Conservation (phyloP, 2,888 invertebrate species). For the Dicranocentrus wangi region DNA sequence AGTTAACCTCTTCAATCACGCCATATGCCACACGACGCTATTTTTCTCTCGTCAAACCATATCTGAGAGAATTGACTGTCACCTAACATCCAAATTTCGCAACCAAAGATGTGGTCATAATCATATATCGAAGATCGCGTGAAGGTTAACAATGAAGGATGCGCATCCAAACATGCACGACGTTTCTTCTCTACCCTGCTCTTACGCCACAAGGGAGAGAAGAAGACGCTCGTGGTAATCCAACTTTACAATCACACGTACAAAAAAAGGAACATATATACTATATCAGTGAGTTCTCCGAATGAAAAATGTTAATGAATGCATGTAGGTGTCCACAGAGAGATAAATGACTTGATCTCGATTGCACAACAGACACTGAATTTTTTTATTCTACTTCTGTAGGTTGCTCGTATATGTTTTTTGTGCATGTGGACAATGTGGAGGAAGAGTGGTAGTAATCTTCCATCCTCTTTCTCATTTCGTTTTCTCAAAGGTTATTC, state of each 20-base stretch:
- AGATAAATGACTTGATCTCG: constrained; percentile 47
- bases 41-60: constrained; percentile 18
- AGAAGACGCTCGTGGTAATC: no score
- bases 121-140: constrained; percentile 33
- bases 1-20: constrained; percentile 23
- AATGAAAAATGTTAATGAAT: constrained; percentile 9
- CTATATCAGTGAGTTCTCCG: neutral
- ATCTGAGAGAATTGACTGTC: constrained; percentile 31
- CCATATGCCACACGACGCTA: neutral
- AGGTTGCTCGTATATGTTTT: neutral
- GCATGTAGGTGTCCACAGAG: constrained; percentile 38
- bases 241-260: neutral
- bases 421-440: neutral
- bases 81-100: constrained; percentile 40
- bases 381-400: neutral
- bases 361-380: constrained; percentile 31
- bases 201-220: neutral
- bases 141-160: constrained; percentile 55
- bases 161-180: neutral
- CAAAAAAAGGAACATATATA: neutral
- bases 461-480: neutral
- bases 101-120: constrained; percentile 15
- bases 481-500: constrained; percentile 36
- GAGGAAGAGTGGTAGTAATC: constrained; percentile 23
- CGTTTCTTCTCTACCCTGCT: neutral